A percentile compares a stretch with the other conserved stretches of the same genome.
Conservation (phyloP, 1,140 invertebrate species). For the Ectropis grisescens region DNA sequence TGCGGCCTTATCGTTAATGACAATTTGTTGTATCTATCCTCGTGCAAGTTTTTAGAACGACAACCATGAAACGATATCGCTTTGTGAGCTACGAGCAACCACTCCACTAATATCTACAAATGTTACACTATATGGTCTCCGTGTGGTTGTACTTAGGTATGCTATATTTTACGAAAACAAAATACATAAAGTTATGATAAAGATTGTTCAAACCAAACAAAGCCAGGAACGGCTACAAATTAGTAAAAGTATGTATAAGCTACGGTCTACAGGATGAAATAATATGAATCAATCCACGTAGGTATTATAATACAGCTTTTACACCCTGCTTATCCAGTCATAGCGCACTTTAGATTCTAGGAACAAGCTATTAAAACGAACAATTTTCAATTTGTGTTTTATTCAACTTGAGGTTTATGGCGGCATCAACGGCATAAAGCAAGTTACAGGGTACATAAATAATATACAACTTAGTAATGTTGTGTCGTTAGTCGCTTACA, state of each 20-base stretch:
- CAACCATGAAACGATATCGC: too few species aligned
- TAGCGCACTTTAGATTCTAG: neutral
- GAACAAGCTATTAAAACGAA: neutral
- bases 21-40: too few species aligned
- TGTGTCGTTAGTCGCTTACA: conserved; percentile 35
- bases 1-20: too few species aligned
- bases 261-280: neutral
- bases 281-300: neutral
- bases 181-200: too few species aligned
- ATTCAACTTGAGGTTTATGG: conserved; percentile 9
- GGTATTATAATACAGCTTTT: neutral
- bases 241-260: neutral
- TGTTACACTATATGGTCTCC: too few species aligned
- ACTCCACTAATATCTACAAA: too few species aligned
- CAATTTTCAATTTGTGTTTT: neutral
- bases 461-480: conserved; percentile 37
- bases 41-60: too few species aligned
- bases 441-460: conserved; percentile 24
- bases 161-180: too few species aligned
- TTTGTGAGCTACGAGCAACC: too few species aligned
- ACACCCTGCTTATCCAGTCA: neutral
- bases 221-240: too few species aligned
- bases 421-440: conserved; percentile 14
- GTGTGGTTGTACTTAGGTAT: too few species aligned
- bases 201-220: too few species aligned